phyloP scores from a whole-genome alignment of 1,140 invertebrate genomes.

The Lasaia peninsularis region DNA sequence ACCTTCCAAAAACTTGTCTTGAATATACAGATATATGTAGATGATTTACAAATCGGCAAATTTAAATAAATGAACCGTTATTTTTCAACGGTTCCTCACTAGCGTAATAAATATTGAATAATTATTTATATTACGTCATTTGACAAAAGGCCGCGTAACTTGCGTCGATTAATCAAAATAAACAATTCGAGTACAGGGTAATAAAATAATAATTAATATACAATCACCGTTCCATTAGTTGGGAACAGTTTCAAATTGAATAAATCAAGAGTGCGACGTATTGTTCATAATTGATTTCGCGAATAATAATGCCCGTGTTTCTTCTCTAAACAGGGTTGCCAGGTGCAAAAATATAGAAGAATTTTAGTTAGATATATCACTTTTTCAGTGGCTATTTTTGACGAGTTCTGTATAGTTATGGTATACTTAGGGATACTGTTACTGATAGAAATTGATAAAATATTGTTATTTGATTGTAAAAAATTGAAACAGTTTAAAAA shows the following conservation, averaged over 20 bases:
- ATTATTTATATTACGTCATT: slow-evolving; percentile 8
- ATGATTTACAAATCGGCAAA: too few species aligned
- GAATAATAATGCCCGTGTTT: slow-evolving; percentile 19
- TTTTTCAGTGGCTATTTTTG: too few species aligned
- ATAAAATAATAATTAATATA: slow-evolving; percentile 50
- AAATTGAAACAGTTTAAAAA: too few species aligned
- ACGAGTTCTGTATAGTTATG: too few species aligned
- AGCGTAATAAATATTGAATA: slow-evolving; percentile 7
- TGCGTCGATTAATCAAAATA: slow-evolving; percentile 35
- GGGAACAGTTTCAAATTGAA: slow-evolving; percentile 35
- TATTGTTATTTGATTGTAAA: too few species aligned
- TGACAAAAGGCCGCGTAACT: not conserved
- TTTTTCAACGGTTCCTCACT: too few species aligned
- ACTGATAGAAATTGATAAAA: too few species aligned
- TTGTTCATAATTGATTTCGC: slow-evolving; percentile 35
- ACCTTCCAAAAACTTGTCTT: too few species aligned
- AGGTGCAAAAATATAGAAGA: not conserved
- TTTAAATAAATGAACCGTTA: too few species aligned
- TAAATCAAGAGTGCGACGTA: slow-evolving; percentile 41
- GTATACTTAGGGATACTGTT: too few species aligned
- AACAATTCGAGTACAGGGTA: slow-evolving; percentile 37
- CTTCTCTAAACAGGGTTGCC: slow-evolving; percentile 7
- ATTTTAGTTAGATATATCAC: not conserved
- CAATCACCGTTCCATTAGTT: slow-evolving; percentile 35
- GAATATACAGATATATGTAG: too few species aligned